A percentile compares a stretch with the other conserved stretches of the same genome.
Evolutionary conservation across 2,888 invertebrate genomes (phyloP).

Genomic region (Tipula helvola): DNA sequence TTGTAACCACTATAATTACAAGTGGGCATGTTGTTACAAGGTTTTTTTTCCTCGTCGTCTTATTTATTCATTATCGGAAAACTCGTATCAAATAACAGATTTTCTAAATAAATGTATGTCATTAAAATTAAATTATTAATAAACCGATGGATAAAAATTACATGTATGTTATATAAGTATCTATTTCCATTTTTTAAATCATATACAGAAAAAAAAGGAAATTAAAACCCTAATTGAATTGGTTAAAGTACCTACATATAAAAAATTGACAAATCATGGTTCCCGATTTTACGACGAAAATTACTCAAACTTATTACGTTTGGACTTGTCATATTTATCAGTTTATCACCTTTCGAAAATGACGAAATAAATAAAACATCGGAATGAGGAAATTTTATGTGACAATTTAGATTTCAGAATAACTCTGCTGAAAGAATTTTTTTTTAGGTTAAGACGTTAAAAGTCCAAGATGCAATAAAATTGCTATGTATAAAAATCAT

Average conservation of each 20-base stretch:
- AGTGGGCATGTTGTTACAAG: constrained; percentile 1
- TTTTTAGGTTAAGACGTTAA: too few relatives aligned
- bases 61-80: not conserved
- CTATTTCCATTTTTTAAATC: not conserved
- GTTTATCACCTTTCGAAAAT: not conserved
- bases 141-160: not conserved
- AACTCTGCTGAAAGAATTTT: not conserved
- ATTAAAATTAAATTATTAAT: not conserved
- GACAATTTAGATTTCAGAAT: not conserved
- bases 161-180: not conserved
- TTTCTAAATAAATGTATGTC: not conserved
- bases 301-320: not conserved
- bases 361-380: not conserved
- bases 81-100: not conserved
- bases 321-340: not conserved
- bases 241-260: not conserved
- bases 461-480: too few relatives aligned
- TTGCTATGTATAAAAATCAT: too few relatives aligned
- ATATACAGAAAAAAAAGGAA: not conserved
- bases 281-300: not conserved
- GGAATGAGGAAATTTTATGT: not conserved
- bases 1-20: constrained; percentile 10
- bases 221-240: not conserved
- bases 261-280: not conserved
- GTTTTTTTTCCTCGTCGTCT: not conserved